Percentiles rank a stretch among this genome's conserved stretches.
Conservation (phyloP, 2,888 invertebrate species). For the Frankliniella fusca region DNA sequence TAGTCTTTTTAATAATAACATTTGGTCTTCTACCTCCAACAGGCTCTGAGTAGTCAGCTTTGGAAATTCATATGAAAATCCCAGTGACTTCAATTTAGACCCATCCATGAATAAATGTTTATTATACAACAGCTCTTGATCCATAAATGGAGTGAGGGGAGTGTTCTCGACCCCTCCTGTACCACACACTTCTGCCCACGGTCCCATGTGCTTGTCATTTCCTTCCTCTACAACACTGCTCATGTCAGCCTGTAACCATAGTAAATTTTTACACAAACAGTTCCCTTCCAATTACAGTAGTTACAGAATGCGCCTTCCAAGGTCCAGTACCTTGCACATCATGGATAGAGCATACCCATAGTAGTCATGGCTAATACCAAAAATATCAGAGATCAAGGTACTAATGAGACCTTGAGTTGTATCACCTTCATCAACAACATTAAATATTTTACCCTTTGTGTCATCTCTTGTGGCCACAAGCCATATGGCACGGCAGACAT, state of each 20-base stretch:
- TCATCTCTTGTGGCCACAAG: constrained; percentile 57
- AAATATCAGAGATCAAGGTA: constrained; percentile 73
- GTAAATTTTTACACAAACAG: constrained; percentile 29
- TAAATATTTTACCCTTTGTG: constrained; percentile 60
- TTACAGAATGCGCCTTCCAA: constrained; percentile 33
- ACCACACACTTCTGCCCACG: constrained; percentile 85
- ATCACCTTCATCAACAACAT: constrained; percentile 76
- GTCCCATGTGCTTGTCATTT: constrained; percentile 87
- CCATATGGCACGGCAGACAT: constrained; percentile 80
- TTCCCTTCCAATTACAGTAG: constrained; percentile 28
- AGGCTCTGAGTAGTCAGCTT: constrained; percentile 58
- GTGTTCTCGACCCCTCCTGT: constrained; percentile 72
- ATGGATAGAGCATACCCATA: constrained; percentile 78
- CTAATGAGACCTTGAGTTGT: constrained; percentile 83
- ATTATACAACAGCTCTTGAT: constrained; percentile 74
- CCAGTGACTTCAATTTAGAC: constrained; percentile 56
- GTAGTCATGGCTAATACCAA: constrained; percentile 81
- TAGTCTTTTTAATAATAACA: background rate
- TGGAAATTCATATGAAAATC: constrained; percentile 60
- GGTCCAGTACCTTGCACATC: constrained; percentile 64
- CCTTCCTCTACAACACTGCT: constrained; percentile 79
- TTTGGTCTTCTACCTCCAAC: constrained; percentile 52
- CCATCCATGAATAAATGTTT: constrained; percentile 74
- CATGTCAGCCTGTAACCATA: constrained; percentile 63
- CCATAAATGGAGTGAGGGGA: constrained; percentile 83